Base-by-base conservation (phyloP, 2,888 invertebrate species). In the Amphiduros pacificus region DNA sequence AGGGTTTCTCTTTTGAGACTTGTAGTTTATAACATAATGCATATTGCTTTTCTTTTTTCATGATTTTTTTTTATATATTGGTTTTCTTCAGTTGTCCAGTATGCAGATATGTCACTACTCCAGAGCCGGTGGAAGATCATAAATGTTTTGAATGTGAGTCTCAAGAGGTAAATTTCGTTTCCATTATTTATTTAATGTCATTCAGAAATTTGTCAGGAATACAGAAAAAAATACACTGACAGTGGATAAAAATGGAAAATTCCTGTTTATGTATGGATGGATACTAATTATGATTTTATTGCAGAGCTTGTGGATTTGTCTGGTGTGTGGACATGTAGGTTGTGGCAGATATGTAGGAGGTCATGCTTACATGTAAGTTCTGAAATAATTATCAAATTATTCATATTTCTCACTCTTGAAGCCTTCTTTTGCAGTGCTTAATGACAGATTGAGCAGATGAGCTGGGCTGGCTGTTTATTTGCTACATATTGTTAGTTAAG, bases 251-350 rank as follows among this genome's bases (percentile, higher is more conserved):
- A 36, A 36, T 17, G 9, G 9, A 36, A 36, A 17, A 36, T n/a
- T n/a, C n/a, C n/a, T n/a, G n/a, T 36, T 36, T 9, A 36, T 36
- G 11, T 36, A 36, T 36, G 11, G 9, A 36, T 36, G 36, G 36
- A 36, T 36, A 36, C 17, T 17, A 11, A 11, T 11, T 36, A n/a
- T n/a, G n/a, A n/a, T n/a, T 51, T 50, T 22, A 55, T 72, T 73
- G 11, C 73, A 84, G 82, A 82, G 94, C 59, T 85, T 99, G 3
- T 99, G 99, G 99, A 98, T 99, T 73, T 99, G 99, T 79, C 86
- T 99, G 58, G 94, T 99, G 66, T 99, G 99, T 81, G 99, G 99
- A 0, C 92, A 98, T 80, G 91, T 99, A 14, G 99, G 99, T 28
- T 99, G 99, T 83, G 98, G 99, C 2, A 87, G 97, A 76, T 95